Evolutionary conservation across 2,113 vertebrate species (phyloP), one percentile per base, ranked within the genome.

Genomic region (Ictalurus furcatus): DNA sequence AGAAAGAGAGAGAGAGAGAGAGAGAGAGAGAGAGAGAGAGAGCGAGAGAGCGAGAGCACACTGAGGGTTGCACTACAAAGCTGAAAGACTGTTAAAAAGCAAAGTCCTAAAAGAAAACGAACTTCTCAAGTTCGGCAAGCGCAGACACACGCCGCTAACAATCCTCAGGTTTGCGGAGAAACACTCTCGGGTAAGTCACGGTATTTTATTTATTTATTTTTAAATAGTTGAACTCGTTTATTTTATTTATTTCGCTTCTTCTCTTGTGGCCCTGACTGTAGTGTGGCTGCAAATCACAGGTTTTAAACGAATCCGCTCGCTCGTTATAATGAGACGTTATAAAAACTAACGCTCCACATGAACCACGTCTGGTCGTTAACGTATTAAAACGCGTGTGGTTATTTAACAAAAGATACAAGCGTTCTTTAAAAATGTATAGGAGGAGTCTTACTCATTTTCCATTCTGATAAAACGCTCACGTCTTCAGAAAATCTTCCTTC

Each of bases 1-100:
- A 69, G 84, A 89, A 37, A 87, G 83, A 90, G 84, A 48, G 69
- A 58, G 37, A 85, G 44, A 44, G 79, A 86, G 89, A 88, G 84
- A 61, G 52, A 40, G 54, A 59, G 67, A 16, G 69, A 1, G 73
- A 65, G 67, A 23, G 59, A 67, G 34, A 37, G 4, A 89, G 80
- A 30, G 28, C 81, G 84, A 59, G 69, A 1, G 73, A 65, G 79
- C 16, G 59, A 76, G 34, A 23, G 4, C 83, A 13, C 40, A 28
- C 40, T 16, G 40, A 28, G 48, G 73, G 71, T 4, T 76, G 23
- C 30, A 71, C 37, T 83, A 19, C 19, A 25, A 82, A 6, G 19
- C 63, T 81, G 61, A 69, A 56, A 81, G n/a, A 37, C 86, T 87
- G 44, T 54, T 65, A 74, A 73, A 21, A 28, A 74, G 2, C 7